Percentiles rank a stretch among this genome's conserved stretches.
phyloP scores from a whole-genome alignment of 2,888 invertebrate genomes.

The Orthosia gracilis region DNA sequence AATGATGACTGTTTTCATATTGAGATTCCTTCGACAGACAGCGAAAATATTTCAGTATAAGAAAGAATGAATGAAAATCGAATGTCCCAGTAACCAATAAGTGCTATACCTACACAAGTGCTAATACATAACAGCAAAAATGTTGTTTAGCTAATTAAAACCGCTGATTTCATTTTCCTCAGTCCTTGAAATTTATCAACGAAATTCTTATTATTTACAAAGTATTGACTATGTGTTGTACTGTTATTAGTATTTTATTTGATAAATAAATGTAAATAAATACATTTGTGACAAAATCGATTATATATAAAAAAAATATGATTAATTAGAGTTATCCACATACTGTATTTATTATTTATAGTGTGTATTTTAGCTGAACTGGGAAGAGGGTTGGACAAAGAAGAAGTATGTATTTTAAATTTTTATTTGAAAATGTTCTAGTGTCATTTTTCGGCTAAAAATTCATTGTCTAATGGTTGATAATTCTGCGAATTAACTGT shows the following conservation, averaged over 20 bases:
- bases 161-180: slow-evolving; percentile 19
- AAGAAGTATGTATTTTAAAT: slow-evolving; percentile 30
- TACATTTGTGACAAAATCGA: slow-evolving; percentile 41
- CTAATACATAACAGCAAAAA: slow-evolving; percentile 25
- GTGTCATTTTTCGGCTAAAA: slow-evolving; percentile 34
- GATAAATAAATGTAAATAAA: slow-evolving; percentile 38
- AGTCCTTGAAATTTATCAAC: slow-evolving; percentile 20
- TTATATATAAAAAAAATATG: slow-evolving; percentile 39
- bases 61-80: slow-evolving; percentile 18
- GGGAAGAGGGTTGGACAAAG: too few species aligned
- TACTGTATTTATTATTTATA: slow-evolving; percentile 43
- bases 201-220: slow-evolving; percentile 8
- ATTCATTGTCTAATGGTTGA: slow-evolving; percentile 47
- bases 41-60: slow-evolving; percentile 25
- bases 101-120: slow-evolving; percentile 7
- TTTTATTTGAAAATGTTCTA: slow-evolving; percentile 27
- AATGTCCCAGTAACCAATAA: slow-evolving; percentile 16
- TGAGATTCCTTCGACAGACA: slow-evolving; percentile 37
- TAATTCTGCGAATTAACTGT: slow-evolving; percentile 47
- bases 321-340: slow-evolving; percentile 37
- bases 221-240: slow-evolving; percentile 11
- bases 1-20: slow-evolving; percentile 34
- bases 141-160: slow-evolving; percentile 15
- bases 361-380: slow-evolving; percentile 30
- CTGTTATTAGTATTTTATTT: slow-evolving; percentile 10